Percentiles rank a stretch among this genome's conserved stretches.
Evolutionary conservation across 2,113 vertebrate genomes (phyloP).

Genomic region (Hyperopisus bebe): DNA sequence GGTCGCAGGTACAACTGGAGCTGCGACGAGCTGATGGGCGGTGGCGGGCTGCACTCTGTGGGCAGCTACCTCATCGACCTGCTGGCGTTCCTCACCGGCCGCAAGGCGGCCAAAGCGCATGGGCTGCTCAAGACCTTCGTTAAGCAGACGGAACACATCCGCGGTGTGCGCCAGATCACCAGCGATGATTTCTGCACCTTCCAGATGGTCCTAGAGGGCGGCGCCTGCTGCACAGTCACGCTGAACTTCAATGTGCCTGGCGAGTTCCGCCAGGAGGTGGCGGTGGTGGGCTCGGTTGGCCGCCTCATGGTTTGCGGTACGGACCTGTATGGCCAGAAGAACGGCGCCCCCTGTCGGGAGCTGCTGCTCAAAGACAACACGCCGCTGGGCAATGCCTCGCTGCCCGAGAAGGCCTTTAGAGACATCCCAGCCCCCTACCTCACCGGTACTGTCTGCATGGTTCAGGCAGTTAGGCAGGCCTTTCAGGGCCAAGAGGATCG

Average conservation of each 20-base stretch:
- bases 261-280: conserved; percentile 90
- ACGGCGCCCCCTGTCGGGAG: conserved; percentile 66
- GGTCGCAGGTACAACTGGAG: conserved; percentile 99
- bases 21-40: conserved; percentile 96
- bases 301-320: conserved; percentile 78
- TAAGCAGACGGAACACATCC: conserved; percentile 95
- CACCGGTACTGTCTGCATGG: conserved; percentile 90
- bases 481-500: conserved; percentile 95
- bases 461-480: conserved; percentile 88
- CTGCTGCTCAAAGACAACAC: conserved; percentile 85
- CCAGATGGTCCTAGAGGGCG: conserved; percentile 92
- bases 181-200: conserved; percentile 98
- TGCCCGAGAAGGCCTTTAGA: conserved; percentile 91
- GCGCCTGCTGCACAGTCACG: conserved; percentile 90
- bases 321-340: conserved; percentile 89
- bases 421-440: conserved; percentile 93
- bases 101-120: conserved; percentile 84
- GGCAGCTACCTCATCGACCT: conserved; percentile 98
- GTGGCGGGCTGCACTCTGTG: conserved; percentile 89
- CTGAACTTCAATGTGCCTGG: conserved; percentile 97
- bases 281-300: conserved; percentile 77
- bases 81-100: conserved; percentile 87
- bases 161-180: conserved; percentile 95
- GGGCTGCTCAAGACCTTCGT: conserved; percentile 95
- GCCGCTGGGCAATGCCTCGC: conserved; percentile 74